A percentile compares a stretch with the other conserved stretches of the same genome.
Conservation (phyloP, 2,797 vertebrate species). For the Luscinia megarhynchos region DNA sequence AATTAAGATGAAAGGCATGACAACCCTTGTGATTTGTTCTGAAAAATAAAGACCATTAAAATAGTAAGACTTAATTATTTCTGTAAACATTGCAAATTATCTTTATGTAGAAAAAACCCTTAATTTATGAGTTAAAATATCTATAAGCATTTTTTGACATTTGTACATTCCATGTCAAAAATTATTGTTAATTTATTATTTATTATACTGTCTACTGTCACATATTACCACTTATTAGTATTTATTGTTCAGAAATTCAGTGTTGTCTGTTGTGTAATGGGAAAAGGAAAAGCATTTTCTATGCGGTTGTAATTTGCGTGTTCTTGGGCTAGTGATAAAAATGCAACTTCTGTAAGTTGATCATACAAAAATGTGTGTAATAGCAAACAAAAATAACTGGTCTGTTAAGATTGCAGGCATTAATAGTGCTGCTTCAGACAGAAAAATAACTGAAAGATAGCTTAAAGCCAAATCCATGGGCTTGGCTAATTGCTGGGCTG, state of each 20-base stretch:
- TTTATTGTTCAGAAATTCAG: conserved; percentile 57
- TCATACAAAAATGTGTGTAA: background rate
- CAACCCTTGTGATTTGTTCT: conserved; percentile 73
- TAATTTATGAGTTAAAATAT: conserved; percentile 53
- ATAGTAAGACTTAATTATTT: conserved; percentile 73
- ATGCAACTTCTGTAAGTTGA: background rate
- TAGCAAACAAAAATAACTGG: background rate
- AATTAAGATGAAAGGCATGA: conserved; percentile 78
- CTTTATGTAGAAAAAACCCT: conserved; percentile 44
- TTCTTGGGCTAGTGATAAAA: conserved; percentile 28
- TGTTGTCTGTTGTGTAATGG: conserved; percentile 28
- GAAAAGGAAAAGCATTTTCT: conserved; percentile 45
- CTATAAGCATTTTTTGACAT: conserved; percentile 55
- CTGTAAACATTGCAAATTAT: conserved; percentile 69
- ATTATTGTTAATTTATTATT: conserved; percentile 68
- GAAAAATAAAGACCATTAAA: conserved; percentile 68
- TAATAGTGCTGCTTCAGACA: background rate
- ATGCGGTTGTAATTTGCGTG: background rate
- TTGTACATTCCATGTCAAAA: conserved; percentile 47
- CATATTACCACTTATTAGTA: conserved; percentile 59
- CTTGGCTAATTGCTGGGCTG: background rate
- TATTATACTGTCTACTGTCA: conserved; percentile 28
- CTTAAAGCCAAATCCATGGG: background rate
- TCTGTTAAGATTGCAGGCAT: background rate
- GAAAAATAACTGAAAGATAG: background rate